phyloP scores from a whole-genome alignment of 2,888 invertebrate species.

The Apamea sordens region DNA sequence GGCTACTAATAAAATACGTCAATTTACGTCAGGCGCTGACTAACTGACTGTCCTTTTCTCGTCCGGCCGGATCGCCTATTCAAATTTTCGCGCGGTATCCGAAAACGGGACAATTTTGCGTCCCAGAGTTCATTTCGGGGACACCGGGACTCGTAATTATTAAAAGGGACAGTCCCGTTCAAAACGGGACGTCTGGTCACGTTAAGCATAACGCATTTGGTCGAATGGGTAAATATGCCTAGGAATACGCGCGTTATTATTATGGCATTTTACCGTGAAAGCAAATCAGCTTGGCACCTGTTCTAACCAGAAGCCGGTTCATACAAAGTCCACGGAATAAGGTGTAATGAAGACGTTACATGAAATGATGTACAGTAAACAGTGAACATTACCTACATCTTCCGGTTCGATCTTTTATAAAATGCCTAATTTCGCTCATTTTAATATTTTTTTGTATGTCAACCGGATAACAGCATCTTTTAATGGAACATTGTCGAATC shows the following conservation, averaged over 20 bases:
- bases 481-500: background rate
- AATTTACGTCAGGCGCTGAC: no score
- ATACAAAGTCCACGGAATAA: no score
- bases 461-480: background rate
- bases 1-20: no score
- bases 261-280: background rate
- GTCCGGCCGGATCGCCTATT: no score
- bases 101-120: no score
- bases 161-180: no score
- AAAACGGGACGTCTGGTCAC: no score
- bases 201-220: slow-evolving; percentile 2
- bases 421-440: slow-evolving; percentile 8
- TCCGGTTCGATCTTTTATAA: slow-evolving; percentile 7
- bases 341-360: background rate
- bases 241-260: background rate
- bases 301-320: background rate
- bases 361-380: background rate
- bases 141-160: no score
- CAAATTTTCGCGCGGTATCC: no score
- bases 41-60: no score
- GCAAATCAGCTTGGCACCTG: background rate
- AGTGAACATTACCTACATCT: background rate
- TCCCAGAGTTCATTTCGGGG: no score
- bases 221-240: slow-evolving; percentile 29
- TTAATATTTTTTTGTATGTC: background rate